Percentiles rank a stretch among this genome's conserved stretches.
Evolutionary conservation across 2,797 vertebrate genomes (phyloP).

Genomic region (Lacerta bilineata): DNA sequence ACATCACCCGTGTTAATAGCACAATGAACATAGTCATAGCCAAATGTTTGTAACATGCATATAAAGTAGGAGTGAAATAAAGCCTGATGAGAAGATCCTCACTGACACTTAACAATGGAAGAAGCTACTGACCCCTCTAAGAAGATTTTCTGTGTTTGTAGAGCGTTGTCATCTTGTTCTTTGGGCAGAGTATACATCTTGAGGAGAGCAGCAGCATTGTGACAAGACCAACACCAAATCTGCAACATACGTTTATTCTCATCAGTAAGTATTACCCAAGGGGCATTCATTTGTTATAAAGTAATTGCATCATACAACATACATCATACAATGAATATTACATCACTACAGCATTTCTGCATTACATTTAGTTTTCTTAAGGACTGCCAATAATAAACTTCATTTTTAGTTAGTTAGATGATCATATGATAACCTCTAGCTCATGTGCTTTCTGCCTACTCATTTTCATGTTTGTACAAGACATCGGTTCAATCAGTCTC

Average conservation of each 20-base stretch:
- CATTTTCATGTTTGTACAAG: background rate
- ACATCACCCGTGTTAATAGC: background rate
- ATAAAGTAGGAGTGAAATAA: background rate
- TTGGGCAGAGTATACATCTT: constrained; percentile 85
- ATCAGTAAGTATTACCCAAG: background rate
- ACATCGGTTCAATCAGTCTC: background rate
- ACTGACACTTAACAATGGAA: constrained; percentile 52
- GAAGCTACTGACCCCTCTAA: constrained; percentile 85
- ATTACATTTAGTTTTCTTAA: background rate
- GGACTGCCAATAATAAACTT: background rate
- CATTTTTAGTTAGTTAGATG: background rate
- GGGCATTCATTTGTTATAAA: background rate
- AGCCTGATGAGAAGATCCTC: background rate
- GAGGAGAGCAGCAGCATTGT: constrained; percentile 86
- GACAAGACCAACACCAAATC: constrained; percentile 93
- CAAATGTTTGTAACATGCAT: background rate
- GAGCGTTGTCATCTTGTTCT: constrained; percentile 83
- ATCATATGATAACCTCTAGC: background rate
- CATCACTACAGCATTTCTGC: background rate
- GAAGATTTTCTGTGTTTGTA: constrained; percentile 82
- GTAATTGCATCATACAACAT: background rate
- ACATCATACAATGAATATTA: background rate
- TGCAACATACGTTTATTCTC: constrained; percentile 70
- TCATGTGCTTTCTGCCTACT: background rate
- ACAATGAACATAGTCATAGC: background rate